phyloP scores from a whole-genome alignment of 2,797 vertebrate genomes.

The Odontamblyopus rebecca region DNA sequence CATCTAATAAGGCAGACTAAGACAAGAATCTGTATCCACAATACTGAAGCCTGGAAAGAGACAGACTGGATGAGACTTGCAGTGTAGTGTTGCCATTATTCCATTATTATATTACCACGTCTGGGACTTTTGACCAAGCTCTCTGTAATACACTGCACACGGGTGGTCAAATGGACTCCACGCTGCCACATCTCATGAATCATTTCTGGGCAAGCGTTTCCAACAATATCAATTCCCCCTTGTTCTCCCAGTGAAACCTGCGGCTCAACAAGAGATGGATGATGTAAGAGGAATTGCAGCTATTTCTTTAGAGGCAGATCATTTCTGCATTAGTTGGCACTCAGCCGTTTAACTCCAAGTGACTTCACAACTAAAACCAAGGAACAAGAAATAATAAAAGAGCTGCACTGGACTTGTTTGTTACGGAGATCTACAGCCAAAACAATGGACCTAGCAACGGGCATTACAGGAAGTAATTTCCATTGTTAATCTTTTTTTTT shows the following conservation, averaged over 20 bases:
- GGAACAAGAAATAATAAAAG: slow-evolving; percentile 31
- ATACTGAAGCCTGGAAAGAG: slow-evolving; percentile 25
- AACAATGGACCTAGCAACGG: slow-evolving; percentile 19
- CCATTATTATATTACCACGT: slow-evolving; percentile 57
- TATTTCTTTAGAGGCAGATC: slow-evolving; percentile 40
- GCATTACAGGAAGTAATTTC: slow-evolving; percentile 30
- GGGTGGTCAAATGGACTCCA: slow-evolving; percentile 44
- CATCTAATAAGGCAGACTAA: slow-evolving; percentile 47
- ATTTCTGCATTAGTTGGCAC: slow-evolving; percentile 35
- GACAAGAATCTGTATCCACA: slow-evolving; percentile 40
- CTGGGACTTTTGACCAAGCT: slow-evolving; percentile 44
- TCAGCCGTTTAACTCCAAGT: slow-evolving; percentile 32
- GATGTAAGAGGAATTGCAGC: slow-evolving; percentile 48
- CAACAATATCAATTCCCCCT: slow-evolving; percentile 60
- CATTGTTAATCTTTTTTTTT: slow-evolving; percentile 6
- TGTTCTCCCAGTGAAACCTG: slow-evolving; percentile 35
- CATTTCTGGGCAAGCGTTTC: slow-evolving; percentile 62
- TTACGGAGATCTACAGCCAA: slow-evolving; percentile 22
- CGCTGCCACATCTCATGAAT: slow-evolving; percentile 49
- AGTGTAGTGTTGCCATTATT: slow-evolving; percentile 41
- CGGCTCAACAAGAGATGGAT: slow-evolving; percentile 28
- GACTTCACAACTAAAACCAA: slow-evolving; percentile 36
- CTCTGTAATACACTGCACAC: slow-evolving; percentile 21
- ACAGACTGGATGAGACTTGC: slow-evolving; percentile 22
- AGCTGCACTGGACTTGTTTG: slow-evolving; percentile 29